A percentile compares a stretch with the other conserved stretches of the same genome.
Evolutionary conservation across 2,888 invertebrate species (phyloP).

Genomic region (Seira ritae): DNA sequence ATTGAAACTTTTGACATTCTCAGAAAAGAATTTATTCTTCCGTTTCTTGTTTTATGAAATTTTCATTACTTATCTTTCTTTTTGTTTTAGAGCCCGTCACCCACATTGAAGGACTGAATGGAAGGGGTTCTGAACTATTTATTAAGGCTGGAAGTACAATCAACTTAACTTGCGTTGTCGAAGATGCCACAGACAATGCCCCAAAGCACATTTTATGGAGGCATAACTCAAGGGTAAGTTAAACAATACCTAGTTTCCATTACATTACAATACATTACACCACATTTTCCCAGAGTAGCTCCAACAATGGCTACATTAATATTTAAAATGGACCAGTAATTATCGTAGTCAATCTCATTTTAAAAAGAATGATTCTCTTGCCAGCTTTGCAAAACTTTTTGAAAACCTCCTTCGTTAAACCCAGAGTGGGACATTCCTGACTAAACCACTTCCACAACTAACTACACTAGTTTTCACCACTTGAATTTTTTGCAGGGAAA

Average conservation of each 20-base stretch:
- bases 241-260: neutral
- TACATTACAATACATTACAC: neutral
- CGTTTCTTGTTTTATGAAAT: too few relatives aligned
- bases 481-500: too few relatives aligned
- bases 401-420: too few relatives aligned
- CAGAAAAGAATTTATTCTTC: neutral
- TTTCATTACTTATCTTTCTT: too few relatives aligned
- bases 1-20: too few relatives aligned
- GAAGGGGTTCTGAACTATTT: conserved; percentile 72
- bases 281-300: neutral
- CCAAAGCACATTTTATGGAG: conserved; percentile 90
- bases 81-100: conserved; percentile 71
- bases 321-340: neutral
- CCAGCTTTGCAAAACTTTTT: too few relatives aligned
- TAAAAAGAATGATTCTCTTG: neutral
- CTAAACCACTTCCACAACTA: too few relatives aligned
- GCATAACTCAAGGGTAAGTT: conserved; percentile 82
- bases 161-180: conserved; percentile 84
- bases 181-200: conserved; percentile 79
- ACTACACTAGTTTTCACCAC: too few relatives aligned
- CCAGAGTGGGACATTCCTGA: too few relatives aligned
- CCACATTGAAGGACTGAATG: conserved; percentile 73
- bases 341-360: neutral
- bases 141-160: conserved; percentile 84
- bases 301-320: neutral